Base-by-base conservation (phyloP, 2,113 vertebrate species). In the Gorsachius goisagi region DNA sequence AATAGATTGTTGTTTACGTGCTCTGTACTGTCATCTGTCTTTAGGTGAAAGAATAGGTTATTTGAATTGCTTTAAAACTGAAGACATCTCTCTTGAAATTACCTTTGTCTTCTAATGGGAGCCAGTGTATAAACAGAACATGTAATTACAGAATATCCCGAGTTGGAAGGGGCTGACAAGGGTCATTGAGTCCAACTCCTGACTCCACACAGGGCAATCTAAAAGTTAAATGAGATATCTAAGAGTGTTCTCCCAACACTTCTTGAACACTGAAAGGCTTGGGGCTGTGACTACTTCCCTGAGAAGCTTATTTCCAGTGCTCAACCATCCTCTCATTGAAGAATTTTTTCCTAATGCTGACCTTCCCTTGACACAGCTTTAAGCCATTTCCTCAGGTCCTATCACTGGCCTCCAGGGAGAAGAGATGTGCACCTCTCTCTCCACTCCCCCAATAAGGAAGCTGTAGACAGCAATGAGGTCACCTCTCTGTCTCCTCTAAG, bases 361-460 rank as follows among this genome's bases (percentile, higher is more conserved):
- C 30, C 55, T 64, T 66, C 30, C 7, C 8, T 20, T 77, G 9
- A 37, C 22, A 3, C 30, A 66, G 19, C 55, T 88, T 85, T 69
- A 69, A 91, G 35, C 26, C 8, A 9, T 75, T 78, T 32, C 7
- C 4, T 64, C 11, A 0, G 0, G 0, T 73, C 39, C 19, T 88
- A 0, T 59, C 33, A n/a, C 22, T 71, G 52, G 23, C 12, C 24
- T 8, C 15, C 30, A 45, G 21, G 23, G 17, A 80, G 47, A 71
- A 71, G 67, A 87, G 47, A 26, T 81, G 16, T 37, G 9, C 47
- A 49, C 3, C 18, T 88, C 28, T 15, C 9, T 80, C n/a, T 83
- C 47, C 13, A 7, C 12, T 89, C 7, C 15, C 13, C 12, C 9
- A 26, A 3, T 33, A 8, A 86, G 52, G 47, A 75, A 56, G 41